Base-by-base conservation (phyloP, 2,113 vertebrate species). In the Dicentrarchus labrax region DNA sequence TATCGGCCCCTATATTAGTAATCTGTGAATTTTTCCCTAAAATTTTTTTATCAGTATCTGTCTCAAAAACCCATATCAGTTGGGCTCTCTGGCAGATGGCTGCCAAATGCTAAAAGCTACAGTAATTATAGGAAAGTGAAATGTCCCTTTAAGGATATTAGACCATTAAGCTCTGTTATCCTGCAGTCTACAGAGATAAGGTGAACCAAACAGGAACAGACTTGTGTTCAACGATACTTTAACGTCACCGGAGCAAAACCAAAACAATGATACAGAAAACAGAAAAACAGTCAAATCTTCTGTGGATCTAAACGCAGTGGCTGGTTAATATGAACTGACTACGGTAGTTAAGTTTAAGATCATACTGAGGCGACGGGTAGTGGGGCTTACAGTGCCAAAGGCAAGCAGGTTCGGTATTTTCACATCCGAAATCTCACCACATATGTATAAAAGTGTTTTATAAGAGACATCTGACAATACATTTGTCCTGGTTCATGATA, bases 111-210 rank as follows among this genome's bases (percentile, higher is more conserved):
- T 61, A 38, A 56, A 59, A 43, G 6, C 51, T 24, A 24, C 3
- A 60, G 54, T 36, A 8, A 41, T 80, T 19, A 50, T 2, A 43
- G 30, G 17, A 36, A 57, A 43, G 57, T 56, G 38, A 61, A 78
- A 74, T 41, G 8, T 76, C 8, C 22, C 17, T 75, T 78, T 59
- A 54, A 66, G 11, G 54, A 67, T 56, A 13, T 8, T 41, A 47
- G 5, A 22, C 16, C 5, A 21, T 62, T 41, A 61, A 8, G 15
- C 47, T 65, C n/a, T 4, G 8, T 22, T n/a, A 16, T 38, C 13
- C 12, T 13, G 8, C 39, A 38, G 16, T 10, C 5, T 43, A 21
- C 62, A 21, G 19, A 51, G 45, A 56, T 21, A 43, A 22, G 5
- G 12, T 59, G 9, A 68, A 43, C 8, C 6, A 66, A 59, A 71